phyloP scores from a whole-genome alignment of 2,797 vertebrate species.

The Kryptopterus vitreolus region DNA sequence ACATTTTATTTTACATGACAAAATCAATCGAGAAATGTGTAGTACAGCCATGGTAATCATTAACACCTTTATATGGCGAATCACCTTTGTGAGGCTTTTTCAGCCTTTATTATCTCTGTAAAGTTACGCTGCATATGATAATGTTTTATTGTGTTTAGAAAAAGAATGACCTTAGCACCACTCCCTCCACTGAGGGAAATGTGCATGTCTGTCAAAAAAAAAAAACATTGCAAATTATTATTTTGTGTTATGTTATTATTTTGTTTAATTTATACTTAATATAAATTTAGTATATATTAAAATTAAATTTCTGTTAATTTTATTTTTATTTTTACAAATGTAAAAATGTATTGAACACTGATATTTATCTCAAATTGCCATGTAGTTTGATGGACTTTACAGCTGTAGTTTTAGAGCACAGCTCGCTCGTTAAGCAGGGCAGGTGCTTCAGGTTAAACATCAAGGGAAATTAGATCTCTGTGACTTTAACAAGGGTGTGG shows the following conservation, averaged over 20 bases:
- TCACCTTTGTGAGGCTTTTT: neutral
- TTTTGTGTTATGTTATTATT: neutral
- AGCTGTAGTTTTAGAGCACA: too few species aligned
- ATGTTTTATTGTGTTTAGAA: slow-evolving; percentile 15
- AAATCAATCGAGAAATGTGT: neutral
- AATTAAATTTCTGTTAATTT: too few species aligned
- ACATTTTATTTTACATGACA: neutral
- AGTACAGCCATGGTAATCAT: neutral
- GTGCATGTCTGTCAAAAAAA: neutral
- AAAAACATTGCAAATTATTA: neutral
- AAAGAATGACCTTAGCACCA: neutral
- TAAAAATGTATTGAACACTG: too few species aligned
- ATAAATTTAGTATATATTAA: too few species aligned
- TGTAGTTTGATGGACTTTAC: too few species aligned
- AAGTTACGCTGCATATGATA: neutral
- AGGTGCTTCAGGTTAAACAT: too few species aligned
- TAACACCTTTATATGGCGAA: neutral
- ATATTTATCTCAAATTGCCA: too few species aligned
- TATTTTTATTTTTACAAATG: too few species aligned
- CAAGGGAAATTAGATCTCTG: too few species aligned
- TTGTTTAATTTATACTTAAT: too few species aligned
- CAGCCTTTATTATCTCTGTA: neutral
- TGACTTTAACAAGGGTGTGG: too few species aligned
- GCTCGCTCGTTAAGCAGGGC: too few species aligned
- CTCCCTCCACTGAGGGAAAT: neutral